Evolutionary conservation across 2,113 vertebrate species (phyloP), one percentile per base, ranked within the genome.

Genomic region (Phasianus colchicus): DNA sequence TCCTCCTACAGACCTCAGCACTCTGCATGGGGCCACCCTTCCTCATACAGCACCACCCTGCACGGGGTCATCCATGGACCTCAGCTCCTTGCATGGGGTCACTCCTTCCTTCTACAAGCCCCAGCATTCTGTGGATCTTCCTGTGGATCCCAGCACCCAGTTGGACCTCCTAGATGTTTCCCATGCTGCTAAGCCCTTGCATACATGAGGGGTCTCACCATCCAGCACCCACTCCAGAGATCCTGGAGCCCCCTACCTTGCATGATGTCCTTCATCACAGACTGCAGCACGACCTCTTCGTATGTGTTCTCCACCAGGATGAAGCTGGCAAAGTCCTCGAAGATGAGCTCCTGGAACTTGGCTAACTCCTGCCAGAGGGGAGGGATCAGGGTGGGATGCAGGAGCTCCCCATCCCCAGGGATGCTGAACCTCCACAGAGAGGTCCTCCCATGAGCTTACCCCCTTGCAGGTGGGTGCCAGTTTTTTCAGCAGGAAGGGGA

Each of bases 401-500:
- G 13, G 4, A 13, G 5, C 14, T 29, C 61, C 13, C 4, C 13
- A 6, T 24, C 20, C 9, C 8, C 15, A 15, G 36, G 21, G 69
- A 21, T 4, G 11, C 61, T 5, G 2, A 24, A 29, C 81, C 48
- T 19, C 18, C 9, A 1, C 0, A 1, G 14, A 6, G 6, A 3
- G 1, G 7, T 20, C 18, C 38, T 30, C 4, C 3, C 13, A 15
- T 19, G 3, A 3, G 67, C 96, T 98, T 96, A 99, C 99, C 73
- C 97, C 97, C 89, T 98, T 97, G 92, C 98, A 99, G 83, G 98
- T 97, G 0, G 99, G 98, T 0, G 98, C 97, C 96, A 99, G 98
- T 97, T 99, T 99, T 92, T 98, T 99, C 91, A 99, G 97, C 97
- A 99, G 98, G 97, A 99, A 99, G 4, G 99, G 99, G 93, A 99